Conservation (phyloP, 1,140 invertebrate species). For the Drosophila oshimai region DNA sequence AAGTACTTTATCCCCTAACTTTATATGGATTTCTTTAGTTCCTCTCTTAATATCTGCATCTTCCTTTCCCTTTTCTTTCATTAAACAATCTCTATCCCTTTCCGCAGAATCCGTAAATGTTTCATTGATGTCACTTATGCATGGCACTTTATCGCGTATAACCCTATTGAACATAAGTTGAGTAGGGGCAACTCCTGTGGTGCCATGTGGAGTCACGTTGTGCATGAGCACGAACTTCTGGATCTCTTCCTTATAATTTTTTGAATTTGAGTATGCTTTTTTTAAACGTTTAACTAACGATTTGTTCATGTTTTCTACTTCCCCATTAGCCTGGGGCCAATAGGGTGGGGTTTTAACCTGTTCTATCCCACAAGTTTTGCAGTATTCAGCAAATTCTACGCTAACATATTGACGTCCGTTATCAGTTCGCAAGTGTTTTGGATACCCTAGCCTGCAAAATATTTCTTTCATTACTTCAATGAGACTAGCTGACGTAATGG, state of each 20-base stretch:
- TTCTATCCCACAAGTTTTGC: conserved; percentile 14
- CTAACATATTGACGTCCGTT: conserved; percentile 26
- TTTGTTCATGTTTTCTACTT: conserved; percentile 50
- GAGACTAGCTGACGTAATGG: no score
- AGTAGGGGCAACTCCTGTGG: conserved; percentile 7
- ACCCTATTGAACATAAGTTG: conserved; percentile 31
- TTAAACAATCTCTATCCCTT: background rate
- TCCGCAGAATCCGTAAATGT: background rate
- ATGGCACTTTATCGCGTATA: conserved; percentile 22
- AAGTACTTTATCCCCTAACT: background rate
- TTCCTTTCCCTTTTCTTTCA: background rate
- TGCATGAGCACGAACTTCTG: conserved; percentile 18
- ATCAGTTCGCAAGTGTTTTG: conserved; percentile 20
- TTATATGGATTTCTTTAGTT: background rate
- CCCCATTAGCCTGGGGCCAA: conserved; percentile 63
- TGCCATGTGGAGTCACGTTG: conserved; percentile 24
- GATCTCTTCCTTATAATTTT: conserved; percentile 21
- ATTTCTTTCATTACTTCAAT: no score
- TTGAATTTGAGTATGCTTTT: background rate
- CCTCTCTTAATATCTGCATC: background rate
- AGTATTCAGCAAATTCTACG: conserved; percentile 22
- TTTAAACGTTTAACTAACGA: no score
- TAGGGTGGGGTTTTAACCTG: conserved; percentile 36
- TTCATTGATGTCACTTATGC: conserved; percentile 5
- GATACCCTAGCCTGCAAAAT: conserved; percentile 11